Evolutionary conservation across 1,140 invertebrate species (phyloP).

Genomic region (Drosophila bifasciata): DNA sequence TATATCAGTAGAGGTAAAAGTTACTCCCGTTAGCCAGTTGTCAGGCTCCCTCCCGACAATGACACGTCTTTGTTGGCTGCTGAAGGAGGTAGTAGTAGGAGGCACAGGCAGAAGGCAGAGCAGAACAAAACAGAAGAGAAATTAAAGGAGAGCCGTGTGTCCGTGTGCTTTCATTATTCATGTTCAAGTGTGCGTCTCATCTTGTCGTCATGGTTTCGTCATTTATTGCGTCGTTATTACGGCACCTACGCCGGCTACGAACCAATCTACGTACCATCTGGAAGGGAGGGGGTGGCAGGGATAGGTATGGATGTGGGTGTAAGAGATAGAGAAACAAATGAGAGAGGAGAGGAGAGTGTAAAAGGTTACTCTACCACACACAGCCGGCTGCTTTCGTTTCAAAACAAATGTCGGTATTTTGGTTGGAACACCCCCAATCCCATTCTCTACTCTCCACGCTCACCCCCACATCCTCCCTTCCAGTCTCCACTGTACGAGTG

Average conservation of each 20-base stretch:
- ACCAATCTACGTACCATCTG: neutral
- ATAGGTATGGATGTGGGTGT: too few species aligned
- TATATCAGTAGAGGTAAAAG: neutral
- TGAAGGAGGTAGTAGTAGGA: neutral
- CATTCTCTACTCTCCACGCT: constrained; percentile 16
- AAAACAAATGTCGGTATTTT: constrained; percentile 70
- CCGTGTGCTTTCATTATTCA: constrained; percentile 58
- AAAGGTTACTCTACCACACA: constrained; percentile 33
- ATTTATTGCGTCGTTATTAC: constrained; percentile 81
- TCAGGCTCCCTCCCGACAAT: constrained; percentile 21
- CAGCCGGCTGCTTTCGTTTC: constrained; percentile 66
- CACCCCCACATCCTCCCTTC: constrained; percentile 31
- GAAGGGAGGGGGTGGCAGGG: neutral
- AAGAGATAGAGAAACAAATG: too few species aligned
- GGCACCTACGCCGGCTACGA: constrained; percentile 51
- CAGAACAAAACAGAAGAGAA: neutral
- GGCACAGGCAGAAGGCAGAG: neutral
- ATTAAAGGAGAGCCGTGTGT: constrained; percentile 9
- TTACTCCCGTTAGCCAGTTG: constrained; percentile 24
- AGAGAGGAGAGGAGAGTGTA: neutral
- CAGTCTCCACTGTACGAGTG: constrained; percentile 51
- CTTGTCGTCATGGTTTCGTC: constrained; percentile 74
- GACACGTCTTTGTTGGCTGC: constrained; percentile 13
- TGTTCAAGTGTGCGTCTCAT: constrained; percentile 78
- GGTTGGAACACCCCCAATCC: neutral